A percentile compares a stretch with the other conserved stretches of the same genome.
phyloP scores from a whole-genome alignment of 2,113 vertebrate species.

The Hystrix brachyura region DNA sequence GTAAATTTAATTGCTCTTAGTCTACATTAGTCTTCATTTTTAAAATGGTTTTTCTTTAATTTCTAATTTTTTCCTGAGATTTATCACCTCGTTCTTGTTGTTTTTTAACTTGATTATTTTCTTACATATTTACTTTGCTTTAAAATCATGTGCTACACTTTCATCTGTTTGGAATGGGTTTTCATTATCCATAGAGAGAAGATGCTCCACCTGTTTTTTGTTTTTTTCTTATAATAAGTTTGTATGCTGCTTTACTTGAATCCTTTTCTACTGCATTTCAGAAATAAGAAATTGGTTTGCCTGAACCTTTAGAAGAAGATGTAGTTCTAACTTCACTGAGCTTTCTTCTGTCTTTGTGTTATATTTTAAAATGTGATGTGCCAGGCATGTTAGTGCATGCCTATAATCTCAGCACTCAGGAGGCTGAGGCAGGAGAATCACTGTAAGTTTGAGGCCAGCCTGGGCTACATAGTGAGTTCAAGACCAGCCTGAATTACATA shows the following conservation, averaged over 20 bases:
- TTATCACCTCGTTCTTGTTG: constrained; percentile 7
- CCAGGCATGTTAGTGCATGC: no score
- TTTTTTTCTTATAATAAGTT: neutral
- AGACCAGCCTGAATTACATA: no score
- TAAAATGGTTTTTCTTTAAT: neutral
- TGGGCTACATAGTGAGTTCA: no score
- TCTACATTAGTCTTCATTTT: constrained; percentile 16
- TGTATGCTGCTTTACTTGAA: neutral
- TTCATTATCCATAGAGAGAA: neutral
- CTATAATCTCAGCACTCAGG: no score
- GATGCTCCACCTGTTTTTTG: neutral
- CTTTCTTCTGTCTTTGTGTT: neutral
- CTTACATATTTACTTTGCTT: neutral
- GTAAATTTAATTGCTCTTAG: neutral
- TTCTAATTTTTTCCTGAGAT: constrained; percentile 45
- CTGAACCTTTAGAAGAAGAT: constrained; percentile 2
- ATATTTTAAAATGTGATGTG: neutral
- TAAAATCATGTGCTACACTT: neutral
- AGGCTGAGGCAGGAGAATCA: no score
- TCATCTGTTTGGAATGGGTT: neutral
- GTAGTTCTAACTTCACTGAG: neutral
- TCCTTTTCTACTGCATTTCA: neutral
- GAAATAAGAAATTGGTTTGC: neutral
- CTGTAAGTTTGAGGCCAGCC: no score
- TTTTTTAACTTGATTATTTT: constrained; percentile 17